Conservation (phyloP, 1,140 invertebrate species). For the Bombus superbus region DNA sequence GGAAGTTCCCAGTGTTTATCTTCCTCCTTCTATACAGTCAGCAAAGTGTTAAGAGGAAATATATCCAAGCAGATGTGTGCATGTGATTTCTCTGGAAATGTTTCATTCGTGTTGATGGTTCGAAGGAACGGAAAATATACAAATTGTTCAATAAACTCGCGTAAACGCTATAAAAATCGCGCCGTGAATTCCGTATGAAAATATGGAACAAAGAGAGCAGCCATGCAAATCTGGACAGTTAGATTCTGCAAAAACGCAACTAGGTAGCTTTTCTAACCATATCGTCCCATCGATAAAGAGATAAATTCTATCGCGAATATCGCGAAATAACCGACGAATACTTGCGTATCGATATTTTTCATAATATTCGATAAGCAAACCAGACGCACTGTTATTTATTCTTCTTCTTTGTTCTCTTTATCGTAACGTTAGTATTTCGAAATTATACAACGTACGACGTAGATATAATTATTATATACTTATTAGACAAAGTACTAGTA, state of each 20-base stretch:
- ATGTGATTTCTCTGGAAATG: constrained; percentile 13
- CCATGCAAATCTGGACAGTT: background rate
- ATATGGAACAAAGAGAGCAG: background rate
- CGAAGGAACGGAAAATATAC: background rate
- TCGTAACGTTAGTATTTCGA: too few species aligned
- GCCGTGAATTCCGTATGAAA: background rate
- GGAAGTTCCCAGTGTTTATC: constrained; percentile 21
- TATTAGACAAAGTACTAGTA: too few species aligned
- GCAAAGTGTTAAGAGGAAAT: constrained; percentile 20
- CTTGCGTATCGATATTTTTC: background rate
- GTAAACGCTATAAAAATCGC: background rate
- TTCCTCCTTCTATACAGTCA: constrained; percentile 4
- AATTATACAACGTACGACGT: too few species aligned
- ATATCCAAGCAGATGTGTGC: constrained; percentile 2
- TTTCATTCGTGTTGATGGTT: background rate
- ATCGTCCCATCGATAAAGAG: background rate
- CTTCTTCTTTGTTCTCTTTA: background rate
- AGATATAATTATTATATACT: too few species aligned
- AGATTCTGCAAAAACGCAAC: background rate
- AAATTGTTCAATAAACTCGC: constrained; percentile 10
- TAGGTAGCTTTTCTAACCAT: too few species aligned
- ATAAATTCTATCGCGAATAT: background rate
- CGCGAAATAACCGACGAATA: background rate
- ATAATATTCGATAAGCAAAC: constrained; percentile 12
- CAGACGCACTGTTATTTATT: background rate